Evolutionary conservation across 2,797 vertebrate genomes (phyloP).

Genomic region (Loris lydekkerianus): DNA sequence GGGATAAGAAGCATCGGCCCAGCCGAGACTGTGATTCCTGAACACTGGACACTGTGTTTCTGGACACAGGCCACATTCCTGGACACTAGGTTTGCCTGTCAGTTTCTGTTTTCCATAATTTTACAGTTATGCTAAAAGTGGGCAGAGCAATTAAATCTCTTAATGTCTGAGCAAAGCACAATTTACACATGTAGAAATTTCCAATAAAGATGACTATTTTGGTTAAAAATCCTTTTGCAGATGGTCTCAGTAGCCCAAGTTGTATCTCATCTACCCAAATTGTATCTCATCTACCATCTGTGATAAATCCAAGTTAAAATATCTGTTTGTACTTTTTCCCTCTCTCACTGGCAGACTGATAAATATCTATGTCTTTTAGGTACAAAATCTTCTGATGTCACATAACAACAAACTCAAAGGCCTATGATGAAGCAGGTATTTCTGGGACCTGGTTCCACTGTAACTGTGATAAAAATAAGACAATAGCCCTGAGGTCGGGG

Average conservation of each 20-base stretch:
- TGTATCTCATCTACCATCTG: conserved; percentile 65
- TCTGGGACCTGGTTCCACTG: neutral
- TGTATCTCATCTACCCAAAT: conserved; percentile 68
- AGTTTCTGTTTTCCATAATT: conserved; percentile 48
- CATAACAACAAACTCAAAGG: neutral
- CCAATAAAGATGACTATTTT: conserved; percentile 71
- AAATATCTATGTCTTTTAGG: conserved; percentile 20
- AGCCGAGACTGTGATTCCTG: neutral
- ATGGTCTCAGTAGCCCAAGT: conserved; percentile 66
- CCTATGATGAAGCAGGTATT: neutral
- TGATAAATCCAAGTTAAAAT: conserved; percentile 69
- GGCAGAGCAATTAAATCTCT: conserved; percentile 63
- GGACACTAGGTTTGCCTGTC: neutral
- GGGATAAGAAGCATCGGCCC: neutral
- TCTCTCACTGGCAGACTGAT: conserved; percentile 30
- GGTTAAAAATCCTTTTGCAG: conserved; percentile 74
- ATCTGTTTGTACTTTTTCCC: neutral
- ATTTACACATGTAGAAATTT: conserved; percentile 70
- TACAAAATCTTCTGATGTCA: conserved; percentile 1
- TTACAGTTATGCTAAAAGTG: conserved; percentile 69
- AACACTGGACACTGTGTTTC: neutral
- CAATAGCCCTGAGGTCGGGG: neutral
- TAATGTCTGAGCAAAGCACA: conserved; percentile 71
- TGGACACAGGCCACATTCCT: neutral
- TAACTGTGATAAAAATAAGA: neutral